Conservation (phyloP, 2,113 vertebrate genomes). For the Gila orcuttii region DNA sequence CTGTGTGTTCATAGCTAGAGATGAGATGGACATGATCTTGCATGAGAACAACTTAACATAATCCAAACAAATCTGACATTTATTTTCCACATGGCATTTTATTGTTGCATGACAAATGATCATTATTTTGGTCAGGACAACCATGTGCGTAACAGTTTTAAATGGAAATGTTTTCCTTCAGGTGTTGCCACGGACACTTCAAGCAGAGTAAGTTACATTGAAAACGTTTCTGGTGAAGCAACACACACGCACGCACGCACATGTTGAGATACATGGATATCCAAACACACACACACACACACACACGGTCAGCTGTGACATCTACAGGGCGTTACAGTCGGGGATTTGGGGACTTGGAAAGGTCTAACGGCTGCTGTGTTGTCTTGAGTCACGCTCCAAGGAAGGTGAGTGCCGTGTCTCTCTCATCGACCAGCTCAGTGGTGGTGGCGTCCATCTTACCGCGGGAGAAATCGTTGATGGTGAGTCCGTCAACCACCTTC, state of each 20-base stretch:
- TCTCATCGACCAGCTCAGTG: constrained; percentile 90
- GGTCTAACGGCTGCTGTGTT: constrained; percentile 62
- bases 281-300: constrained; percentile 15
- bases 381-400: constrained; percentile 85
- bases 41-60: background rate
- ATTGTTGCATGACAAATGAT: constrained; percentile 62
- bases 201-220: constrained; percentile 12
- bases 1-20: background rate
- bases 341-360: constrained; percentile 74
- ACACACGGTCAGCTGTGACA: constrained; percentile 44
- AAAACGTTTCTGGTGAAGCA: constrained; percentile 28
- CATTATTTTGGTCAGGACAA: constrained; percentile 63
- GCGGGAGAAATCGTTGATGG: constrained; percentile 91
- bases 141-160: constrained; percentile 53
- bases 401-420: constrained; percentile 91
- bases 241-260: background rate
- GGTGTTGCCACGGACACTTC: constrained; percentile 5
- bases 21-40: background rate
- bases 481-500: constrained; percentile 89
- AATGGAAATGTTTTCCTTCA: constrained; percentile 42
- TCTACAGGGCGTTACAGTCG: constrained; percentile 78
- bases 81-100: constrained; percentile 46
- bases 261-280: constrained; percentile 26
- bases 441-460: constrained; percentile 93
- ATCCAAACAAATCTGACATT: background rate